Evolutionary conservation across 2,888 invertebrate species (phyloP), one percentile per base, ranked within the genome.

Genomic region (Selenia dentaria): DNA sequence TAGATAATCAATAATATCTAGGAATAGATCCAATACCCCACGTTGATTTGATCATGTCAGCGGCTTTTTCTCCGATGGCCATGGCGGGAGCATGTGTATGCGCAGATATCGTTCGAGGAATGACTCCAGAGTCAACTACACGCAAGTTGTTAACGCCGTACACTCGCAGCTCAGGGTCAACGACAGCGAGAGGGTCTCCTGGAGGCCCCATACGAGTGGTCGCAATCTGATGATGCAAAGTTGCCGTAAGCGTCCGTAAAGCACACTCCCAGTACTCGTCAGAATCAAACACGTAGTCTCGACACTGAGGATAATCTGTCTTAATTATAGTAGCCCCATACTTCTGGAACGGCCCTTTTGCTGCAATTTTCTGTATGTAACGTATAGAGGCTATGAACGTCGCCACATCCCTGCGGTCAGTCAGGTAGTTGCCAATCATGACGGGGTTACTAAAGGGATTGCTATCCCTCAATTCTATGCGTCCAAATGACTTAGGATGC

Each of bases 361-460:
- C 66, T 0, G 91, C 83, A 10, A 95, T 70, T 32, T 89, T 83
- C 48, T 94, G 91, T 1, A 93, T 74, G 47, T 93, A 92, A 56
- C 94, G 93, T 27, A 95, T 92, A 0, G 93, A 91, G 9, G 92
- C 91, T 3, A 94, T 73, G 34, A 94, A 78, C 0, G 93, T 92
- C n/a, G 90, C 88, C 0, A 93, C 76, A 62, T 96, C 92, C 13
- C 57, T 73, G 2, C 91, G 91, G 66, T 95, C 92, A 0, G 92
- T 91, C 48, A 97, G 92, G 72, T 97, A 97, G 64, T 97, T 96
- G 0, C 96, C 94, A 61, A 95, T 93, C 59, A 98, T 93, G n/a
- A 93, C 80, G 0, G 97, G 97, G 59, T 94, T 93, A 22, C 94
- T 93, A 29, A 93, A 92, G 0, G 97, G 96, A 82, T 97, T 93